Percentiles rank a stretch among this genome's conserved stretches.
Evolutionary conservation across 2,113 vertebrate species (phyloP).

Genomic region (Crypturellus undulatus): DNA sequence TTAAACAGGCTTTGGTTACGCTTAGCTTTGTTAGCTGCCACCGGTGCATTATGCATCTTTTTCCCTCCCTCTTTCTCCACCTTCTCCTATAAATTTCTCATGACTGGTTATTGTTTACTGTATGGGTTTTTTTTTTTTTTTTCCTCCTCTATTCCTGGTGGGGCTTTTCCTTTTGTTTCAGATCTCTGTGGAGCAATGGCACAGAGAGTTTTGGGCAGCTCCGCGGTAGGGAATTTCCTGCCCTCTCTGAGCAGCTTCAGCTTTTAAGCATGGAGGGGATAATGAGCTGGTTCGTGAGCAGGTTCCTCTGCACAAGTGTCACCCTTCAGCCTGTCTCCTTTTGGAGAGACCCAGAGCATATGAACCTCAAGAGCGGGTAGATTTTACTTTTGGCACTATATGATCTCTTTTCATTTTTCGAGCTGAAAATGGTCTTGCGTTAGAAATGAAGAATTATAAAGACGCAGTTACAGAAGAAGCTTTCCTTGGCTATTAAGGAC

Average conservation of each 20-base stretch:
- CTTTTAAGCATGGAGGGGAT: background rate
- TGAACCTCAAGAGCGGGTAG: background rate
- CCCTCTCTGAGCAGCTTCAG: background rate
- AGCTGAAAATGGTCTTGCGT: background rate
- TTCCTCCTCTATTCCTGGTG: background rate
- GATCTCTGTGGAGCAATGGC: background rate
- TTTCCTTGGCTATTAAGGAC: background rate
- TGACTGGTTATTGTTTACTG: background rate
- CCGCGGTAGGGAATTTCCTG: background rate
- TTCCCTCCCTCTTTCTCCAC: background rate
- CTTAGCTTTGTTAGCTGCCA: background rate
- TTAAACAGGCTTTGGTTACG: background rate
- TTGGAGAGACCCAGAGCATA: background rate
- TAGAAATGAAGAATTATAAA: background rate
- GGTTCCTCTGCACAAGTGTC: background rate
- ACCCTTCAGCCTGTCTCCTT: background rate
- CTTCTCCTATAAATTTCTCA: background rate
- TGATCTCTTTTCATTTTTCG: background rate
- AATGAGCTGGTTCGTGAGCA: background rate
- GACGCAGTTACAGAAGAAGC: background rate
- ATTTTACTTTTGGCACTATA: background rate
- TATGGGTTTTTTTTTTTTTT: too few relatives aligned
- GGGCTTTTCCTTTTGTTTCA: background rate
- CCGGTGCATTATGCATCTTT: background rate
- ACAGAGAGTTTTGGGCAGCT: rapidly evolving